Evolutionary conservation across 2,888 invertebrate genomes (phyloP), one percentile per base, ranked within the genome.

Genomic region (Drosophila cognata): DNA sequence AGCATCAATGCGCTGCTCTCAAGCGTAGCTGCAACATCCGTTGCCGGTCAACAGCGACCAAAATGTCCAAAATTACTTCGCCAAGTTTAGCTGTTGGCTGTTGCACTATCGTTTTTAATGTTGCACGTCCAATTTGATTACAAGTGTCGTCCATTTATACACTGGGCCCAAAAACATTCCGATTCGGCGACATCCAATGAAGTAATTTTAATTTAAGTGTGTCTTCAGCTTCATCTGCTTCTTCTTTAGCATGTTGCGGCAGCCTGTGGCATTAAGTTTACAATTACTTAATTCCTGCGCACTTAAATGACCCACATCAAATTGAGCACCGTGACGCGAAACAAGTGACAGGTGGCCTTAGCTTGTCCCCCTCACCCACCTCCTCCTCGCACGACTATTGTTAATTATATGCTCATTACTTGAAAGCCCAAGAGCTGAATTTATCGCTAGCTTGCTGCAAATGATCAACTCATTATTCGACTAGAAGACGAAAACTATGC

Each of bases 61-160:
- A 29, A 41, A 21, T 55, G 59, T 43, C 43, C 36, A 66, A 72
- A 72, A 65, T 21, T 21, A 48, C 29, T 50, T 11, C 46, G 71
- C 59, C 72, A 72, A 65, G 65, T 41, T 29, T 28, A 31, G 52
- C 31, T 43, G 35, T 25, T 58, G 36, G 71, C 72, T 77, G 71
- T 71, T 71, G 77, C 77, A 51, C 67, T 67, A 78, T 81, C 77
- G 70, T 74, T 85, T 88, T 88, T 85, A 85, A 85, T 85, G 88
- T 77, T 87, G 74, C 84, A 89, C 88, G 89, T 87, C 82, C 89
- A 82, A 89, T 85, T 89, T 85, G 89, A 85, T 85, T 85, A 87
- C 89, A 80, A 85, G 74, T 85, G 84, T 87, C 84, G 84, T 89
- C 88, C 70, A 82, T 89, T 89, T 77, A 77, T 70, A 72, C 58